Evolutionary conservation across 2,797 vertebrate genomes (phyloP), one percentile per base, ranked within the genome.

Genomic region (Bryconaethiops microstoma): DNA sequence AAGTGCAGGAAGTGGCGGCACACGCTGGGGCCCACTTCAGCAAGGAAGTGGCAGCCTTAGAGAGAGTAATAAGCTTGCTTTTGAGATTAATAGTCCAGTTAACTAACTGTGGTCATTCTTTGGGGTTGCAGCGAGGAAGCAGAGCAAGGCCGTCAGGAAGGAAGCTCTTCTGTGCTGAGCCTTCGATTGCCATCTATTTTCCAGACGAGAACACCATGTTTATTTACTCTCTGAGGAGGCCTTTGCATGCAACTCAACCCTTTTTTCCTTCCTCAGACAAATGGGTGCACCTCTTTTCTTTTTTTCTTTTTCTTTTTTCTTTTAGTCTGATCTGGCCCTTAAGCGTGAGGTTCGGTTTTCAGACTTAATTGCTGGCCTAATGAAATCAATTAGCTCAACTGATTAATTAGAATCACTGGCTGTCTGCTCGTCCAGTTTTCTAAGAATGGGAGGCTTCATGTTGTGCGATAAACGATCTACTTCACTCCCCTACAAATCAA

Each of bases 51-150:
- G 60, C 78, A 76, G 71, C 42, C 64, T 75, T 83, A 63, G 65
- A 84, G 77, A 84, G 79, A 89, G 82, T 90, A 91, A 92, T 92
- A 90, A 89, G 87, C 88, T 87, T 86, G 86, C 85, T 84, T 88
- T 92, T 91, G 89, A 84, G 87, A 91, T 89, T 89, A 84, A 88
- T 85, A 71, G 78, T 74, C 84, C 89, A 90, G 88, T 92, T 89
- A 91, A 87, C 89, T 76, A 77, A 81, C 88, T 87, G 84, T 77
- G 67, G 82, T 76, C 80, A 86, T 69, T 83, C 87, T 88, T 87
- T 83, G 79, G 86, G 86, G 84, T 79, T 72, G 64, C 82, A 86
- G 85, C 85, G 85, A 83, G 81, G 89, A 86, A 89, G 88, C 79
- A 76, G 55, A 74, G 70, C 74, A 67, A 55, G 64, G 76, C 74